These are phyloP conservation scores for Archilochus colubris DNA, from an alignment of 2,113 vertebrate genomes.

Conservation along the genomic window DNA sequence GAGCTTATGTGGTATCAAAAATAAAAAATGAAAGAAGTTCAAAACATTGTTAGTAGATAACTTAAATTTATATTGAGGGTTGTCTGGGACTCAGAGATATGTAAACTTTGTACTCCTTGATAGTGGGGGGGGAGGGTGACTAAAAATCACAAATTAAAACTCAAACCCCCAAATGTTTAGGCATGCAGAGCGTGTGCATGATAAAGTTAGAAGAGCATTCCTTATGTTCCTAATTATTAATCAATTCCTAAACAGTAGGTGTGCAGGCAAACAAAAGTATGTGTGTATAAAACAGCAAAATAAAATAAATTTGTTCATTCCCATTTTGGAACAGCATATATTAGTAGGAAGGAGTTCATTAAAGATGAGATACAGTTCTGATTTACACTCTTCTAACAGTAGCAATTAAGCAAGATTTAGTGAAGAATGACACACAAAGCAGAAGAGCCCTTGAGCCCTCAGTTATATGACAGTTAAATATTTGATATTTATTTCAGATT, in stretches of 20 bases:
- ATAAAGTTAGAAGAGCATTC: neutral
- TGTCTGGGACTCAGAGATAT: neutral
- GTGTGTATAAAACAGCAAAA: neutral
- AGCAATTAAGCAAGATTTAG: neutral
- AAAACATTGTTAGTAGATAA: neutral
- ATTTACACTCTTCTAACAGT: neutral
- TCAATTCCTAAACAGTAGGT: neutral
- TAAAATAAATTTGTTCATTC: neutral
- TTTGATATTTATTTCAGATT: neutral
- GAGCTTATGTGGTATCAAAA: neutral
- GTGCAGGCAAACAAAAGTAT: neutral
- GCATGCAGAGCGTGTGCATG: neutral
- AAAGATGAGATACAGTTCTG: neutral
- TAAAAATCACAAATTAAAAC: neutral
- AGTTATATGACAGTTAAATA: neutral
- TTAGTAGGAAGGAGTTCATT: neutral
- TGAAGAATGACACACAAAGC: neutral
- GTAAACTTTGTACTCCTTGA: neutral
- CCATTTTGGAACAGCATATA: neutral
- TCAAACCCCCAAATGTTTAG: neutral
- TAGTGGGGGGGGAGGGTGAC: neutral
- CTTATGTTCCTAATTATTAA: neutral
- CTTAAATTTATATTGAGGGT: neutral
- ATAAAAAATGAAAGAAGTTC: neutral
- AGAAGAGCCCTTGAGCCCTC: neutral